Percentiles rank a stretch among this genome's conserved stretches.
Conservation (phyloP, 2,888 invertebrate genomes). For the Chesias legatella region DNA sequence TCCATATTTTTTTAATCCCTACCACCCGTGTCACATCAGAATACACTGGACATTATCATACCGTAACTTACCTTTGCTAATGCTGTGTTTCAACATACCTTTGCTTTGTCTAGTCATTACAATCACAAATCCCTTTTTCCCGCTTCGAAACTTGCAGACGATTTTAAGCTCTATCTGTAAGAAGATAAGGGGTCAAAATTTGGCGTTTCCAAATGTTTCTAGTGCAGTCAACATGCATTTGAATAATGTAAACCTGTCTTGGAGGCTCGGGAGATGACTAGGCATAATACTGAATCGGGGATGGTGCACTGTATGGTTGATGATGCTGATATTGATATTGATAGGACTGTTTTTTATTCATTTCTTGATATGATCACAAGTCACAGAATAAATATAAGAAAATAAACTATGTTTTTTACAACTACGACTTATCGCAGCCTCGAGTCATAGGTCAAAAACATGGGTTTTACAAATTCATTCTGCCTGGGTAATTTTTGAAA, state of each 20-base stretch:
- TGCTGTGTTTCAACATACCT: constrained; percentile 56
- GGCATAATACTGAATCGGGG: constrained; percentile 60
- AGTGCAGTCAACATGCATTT: constrained; percentile 57
- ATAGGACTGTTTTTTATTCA: constrained; percentile 12
- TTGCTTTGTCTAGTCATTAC: constrained; percentile 53
- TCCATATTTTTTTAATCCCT: too few relatives aligned
- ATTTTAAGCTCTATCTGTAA: constrained; percentile 32
- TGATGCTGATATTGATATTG: constrained; percentile 36
- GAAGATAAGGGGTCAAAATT: constrained; percentile 16
- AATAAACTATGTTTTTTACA: too few relatives aligned
- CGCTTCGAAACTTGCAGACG: constrained; percentile 12
- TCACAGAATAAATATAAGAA: too few relatives aligned
- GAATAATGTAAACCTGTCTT: constrained; percentile 75
- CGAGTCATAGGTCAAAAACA: too few relatives aligned
- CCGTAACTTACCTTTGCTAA: constrained; percentile 51
- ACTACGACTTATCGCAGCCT: too few relatives aligned
- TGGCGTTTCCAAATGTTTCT: constrained; percentile 27
- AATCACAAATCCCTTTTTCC: constrained; percentile 29
- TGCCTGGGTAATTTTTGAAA: too few relatives aligned
- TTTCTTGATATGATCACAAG: background rate
- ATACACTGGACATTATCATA: constrained; percentile 50
- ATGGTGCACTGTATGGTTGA: constrained; percentile 50
- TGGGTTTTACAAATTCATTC: too few relatives aligned
- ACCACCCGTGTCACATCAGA: constrained; percentile 30
- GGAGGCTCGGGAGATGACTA: constrained; percentile 68